phyloP scores from a whole-genome alignment of 1,140 invertebrate genomes.

The Harpegnathos saltator region DNA sequence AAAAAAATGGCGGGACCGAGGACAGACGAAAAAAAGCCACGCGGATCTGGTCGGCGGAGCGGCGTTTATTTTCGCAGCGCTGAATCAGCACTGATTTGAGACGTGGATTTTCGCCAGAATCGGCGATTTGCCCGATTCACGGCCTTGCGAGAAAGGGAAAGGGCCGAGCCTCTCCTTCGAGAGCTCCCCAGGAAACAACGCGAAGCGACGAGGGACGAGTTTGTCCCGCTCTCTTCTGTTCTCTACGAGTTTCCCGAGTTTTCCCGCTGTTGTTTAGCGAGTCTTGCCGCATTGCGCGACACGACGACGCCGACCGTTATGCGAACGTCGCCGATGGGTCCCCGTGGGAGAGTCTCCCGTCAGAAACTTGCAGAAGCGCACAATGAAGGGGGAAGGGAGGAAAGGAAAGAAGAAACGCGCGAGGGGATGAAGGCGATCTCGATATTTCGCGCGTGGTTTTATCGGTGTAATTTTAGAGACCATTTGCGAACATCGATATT shows the following conservation, averaged over 20 bases:
- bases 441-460: conserved; percentile 22
- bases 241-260: neutral
- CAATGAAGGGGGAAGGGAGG: no score
- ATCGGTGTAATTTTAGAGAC: neutral
- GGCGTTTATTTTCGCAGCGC: conserved; percentile 33
- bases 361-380: neutral
- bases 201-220: neutral
- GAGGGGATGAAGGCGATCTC: neutral
- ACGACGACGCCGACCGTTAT: neutral
- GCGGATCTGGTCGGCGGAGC: neutral
- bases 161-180: neutral
- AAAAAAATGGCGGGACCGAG: neutral
- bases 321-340: neutral
- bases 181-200: neutral
- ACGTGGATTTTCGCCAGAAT: conserved; percentile 17
- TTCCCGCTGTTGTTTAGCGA: conserved; percentile 20
- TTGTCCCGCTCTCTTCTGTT: neutral
- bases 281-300: neutral
- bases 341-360: neutral
- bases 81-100: conserved; percentile 12
- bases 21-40: neutral
- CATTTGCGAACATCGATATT: conserved; percentile 4
- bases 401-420: no score
- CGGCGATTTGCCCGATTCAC: neutral
- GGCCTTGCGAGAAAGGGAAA: conserved; percentile 24